phyloP scores from a whole-genome alignment of 2,888 invertebrate genomes.

The Callosobruchus maculatus region DNA sequence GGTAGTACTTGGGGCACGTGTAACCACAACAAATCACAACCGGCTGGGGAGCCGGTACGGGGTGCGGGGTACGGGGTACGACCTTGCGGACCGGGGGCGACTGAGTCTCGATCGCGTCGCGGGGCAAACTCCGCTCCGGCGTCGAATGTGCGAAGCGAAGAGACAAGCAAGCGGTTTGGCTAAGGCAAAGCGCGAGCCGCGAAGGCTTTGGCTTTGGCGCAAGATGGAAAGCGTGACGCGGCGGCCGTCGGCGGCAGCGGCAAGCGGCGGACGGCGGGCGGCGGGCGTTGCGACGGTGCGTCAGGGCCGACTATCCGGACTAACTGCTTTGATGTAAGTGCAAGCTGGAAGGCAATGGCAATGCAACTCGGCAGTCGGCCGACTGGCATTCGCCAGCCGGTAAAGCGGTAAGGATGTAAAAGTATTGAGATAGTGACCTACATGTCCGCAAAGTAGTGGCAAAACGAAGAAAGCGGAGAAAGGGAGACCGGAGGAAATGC shows the following conservation, averaged over 20 bases:
- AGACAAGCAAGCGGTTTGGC: conserved; percentile 6
- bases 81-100: background rate
- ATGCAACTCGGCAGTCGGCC: background rate
- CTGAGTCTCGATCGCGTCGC: background rate
- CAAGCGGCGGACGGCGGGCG: background rate
- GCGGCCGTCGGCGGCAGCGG: background rate
- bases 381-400: conserved; percentile 21
- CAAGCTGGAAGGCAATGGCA: conserved; percentile 24
- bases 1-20: conserved; percentile 20
- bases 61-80: too few relatives aligned
- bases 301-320: conserved; percentile 1
- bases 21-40: conserved; percentile 4
- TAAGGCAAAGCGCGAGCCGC: too few relatives aligned
- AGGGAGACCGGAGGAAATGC: conserved; percentile 49
- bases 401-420: conserved; percentile 43
- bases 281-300: background rate
- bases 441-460: conserved; percentile 49
- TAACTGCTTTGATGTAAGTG: conserved; percentile 37
- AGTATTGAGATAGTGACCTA: conserved; percentile 51
- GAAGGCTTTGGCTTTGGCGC: background rate
- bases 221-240: background rate
- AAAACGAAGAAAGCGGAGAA: conserved; percentile 50
- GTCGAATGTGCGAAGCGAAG: conserved; percentile 11
- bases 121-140: background rate
- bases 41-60: background rate